Evolutionary conservation across 2,797 vertebrate species (phyloP).

Genomic region (Lophius americanus): DNA sequence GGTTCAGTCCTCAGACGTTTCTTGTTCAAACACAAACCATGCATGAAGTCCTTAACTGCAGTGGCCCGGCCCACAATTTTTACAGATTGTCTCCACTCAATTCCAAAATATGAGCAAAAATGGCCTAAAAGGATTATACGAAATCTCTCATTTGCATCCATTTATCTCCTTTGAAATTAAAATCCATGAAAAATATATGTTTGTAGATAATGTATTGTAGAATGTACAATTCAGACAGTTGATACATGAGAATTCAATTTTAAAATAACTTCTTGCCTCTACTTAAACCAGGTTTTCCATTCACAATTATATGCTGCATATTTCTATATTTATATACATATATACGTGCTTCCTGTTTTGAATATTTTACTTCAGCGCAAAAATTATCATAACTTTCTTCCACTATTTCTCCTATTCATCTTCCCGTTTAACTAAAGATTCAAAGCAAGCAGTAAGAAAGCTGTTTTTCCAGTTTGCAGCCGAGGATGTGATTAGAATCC

Average conservation of each 20-base stretch:
- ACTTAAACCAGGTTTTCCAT: neutral
- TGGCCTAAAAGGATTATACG: neutral
- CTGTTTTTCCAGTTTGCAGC: constrained; percentile 22
- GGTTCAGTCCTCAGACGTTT: neutral
- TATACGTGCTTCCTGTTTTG: neutral
- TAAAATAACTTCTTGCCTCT: neutral
- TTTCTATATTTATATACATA: too few relatives aligned
- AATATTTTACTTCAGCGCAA: neutral
- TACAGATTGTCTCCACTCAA: too few relatives aligned
- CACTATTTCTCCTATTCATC: neutral
- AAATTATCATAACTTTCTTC: neutral
- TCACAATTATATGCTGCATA: neutral
- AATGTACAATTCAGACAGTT: neutral
- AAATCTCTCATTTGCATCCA: too few relatives aligned
- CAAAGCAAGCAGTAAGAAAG: constrained; percentile 25
- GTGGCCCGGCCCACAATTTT: too few relatives aligned
- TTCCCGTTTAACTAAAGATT: constrained; percentile 10
- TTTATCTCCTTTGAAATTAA: too few relatives aligned
- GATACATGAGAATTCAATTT: neutral
- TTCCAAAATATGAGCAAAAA: neutral
- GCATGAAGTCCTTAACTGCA: too few relatives aligned
- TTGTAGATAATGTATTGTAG: neutral
- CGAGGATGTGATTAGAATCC: constrained; percentile 50
- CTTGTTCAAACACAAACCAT: too few relatives aligned
- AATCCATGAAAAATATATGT: too few relatives aligned